A percentile compares a stretch with the other conserved stretches of the same genome.
Conservation (phyloP, 2,113 vertebrate genomes). For the Eurypyga helias region DNA sequence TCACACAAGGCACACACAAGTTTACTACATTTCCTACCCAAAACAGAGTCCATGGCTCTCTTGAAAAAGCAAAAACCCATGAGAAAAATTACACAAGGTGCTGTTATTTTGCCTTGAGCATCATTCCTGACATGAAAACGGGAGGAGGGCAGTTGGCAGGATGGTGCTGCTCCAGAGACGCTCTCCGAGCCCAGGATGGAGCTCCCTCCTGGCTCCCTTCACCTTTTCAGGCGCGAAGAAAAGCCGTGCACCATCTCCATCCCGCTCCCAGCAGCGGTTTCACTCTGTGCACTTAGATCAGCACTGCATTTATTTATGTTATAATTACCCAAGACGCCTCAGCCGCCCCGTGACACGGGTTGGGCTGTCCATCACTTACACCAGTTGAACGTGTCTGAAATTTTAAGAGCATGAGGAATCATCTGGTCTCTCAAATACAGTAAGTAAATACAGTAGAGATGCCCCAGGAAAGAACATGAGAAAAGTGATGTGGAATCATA, state of each 20-base stretch:
- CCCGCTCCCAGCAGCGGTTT: background rate
- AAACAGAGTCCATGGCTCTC: background rate
- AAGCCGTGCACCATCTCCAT: background rate
- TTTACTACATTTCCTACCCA: background rate
- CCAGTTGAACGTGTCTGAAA: background rate
- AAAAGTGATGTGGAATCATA: background rate
- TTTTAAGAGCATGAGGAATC: constrained; percentile 21
- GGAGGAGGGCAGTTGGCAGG: background rate
- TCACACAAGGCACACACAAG: background rate
- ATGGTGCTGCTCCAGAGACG: background rate
- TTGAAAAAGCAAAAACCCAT: background rate
- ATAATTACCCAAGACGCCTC: background rate
- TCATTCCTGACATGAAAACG: background rate
- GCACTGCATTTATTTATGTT: constrained; percentile 8
- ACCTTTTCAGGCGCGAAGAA: background rate
- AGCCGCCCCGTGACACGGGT: background rate
- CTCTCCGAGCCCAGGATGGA: background rate
- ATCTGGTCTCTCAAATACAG: background rate
- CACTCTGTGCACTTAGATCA: background rate
- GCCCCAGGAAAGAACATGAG: constrained; percentile 10
- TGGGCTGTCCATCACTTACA: background rate
- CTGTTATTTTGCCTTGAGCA: background rate
- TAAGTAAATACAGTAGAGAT: background rate
- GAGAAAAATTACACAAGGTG: background rate
- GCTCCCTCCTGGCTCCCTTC: background rate